Evolutionary conservation across 1,140 invertebrate genomes (phyloP).

Genomic region (Arion vulgaris): DNA sequence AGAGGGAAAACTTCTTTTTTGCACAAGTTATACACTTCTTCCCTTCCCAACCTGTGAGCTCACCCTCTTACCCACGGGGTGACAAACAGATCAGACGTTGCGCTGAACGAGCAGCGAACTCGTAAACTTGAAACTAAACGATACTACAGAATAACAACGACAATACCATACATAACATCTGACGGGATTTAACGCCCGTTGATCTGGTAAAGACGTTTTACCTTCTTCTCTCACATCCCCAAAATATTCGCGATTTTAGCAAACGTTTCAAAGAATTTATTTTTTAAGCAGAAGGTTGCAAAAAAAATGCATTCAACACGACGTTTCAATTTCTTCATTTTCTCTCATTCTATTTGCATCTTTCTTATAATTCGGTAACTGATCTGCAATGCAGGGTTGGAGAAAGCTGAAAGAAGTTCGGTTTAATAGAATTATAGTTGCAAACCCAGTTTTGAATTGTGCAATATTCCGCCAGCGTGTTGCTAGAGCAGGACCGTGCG

Average conservation of each 20-base stretch:
- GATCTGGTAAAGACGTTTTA: background rate
- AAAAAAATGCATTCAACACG: no score
- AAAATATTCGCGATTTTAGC: background rate
- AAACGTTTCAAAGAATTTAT: slow-evolving; percentile 15
- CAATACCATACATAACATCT: slow-evolving; percentile 17
- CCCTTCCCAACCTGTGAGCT: background rate
- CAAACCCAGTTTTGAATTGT: no score
- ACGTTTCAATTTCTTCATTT: no score
- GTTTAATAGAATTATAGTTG: no score
- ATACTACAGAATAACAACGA: background rate
- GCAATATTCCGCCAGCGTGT: no score
- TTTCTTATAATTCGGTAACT: no score
- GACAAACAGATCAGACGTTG: slow-evolving; percentile 16
- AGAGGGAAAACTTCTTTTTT: slow-evolving; percentile 2
- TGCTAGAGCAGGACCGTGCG: no score
- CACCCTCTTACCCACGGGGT: background rate
- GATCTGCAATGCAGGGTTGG: no score
- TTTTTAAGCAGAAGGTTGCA: no score
- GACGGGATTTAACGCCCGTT: slow-evolving; percentile 7
- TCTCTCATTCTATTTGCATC: no score
- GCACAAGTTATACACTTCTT: background rate
- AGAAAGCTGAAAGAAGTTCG: no score
- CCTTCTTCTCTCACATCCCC: background rate
- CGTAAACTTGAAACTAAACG: slow-evolving; percentile 3
- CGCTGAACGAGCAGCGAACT: background rate